Conservation (phyloP, 2,113 vertebrate species). For the Larimichthys crocea region DNA sequence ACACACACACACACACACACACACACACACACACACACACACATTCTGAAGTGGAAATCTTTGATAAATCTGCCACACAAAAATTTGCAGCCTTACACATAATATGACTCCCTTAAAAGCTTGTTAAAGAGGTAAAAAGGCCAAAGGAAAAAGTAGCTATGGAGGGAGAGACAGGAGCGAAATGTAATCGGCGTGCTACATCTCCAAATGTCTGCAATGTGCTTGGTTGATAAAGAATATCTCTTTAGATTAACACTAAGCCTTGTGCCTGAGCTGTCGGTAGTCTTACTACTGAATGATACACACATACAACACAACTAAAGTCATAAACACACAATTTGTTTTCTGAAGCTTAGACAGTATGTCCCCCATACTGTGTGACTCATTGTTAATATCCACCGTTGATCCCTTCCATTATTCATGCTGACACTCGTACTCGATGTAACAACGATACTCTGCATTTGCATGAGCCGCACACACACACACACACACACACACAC, state of each 20-base stretch:
- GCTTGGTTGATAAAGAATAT: constrained; percentile 58
- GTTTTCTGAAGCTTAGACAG: background rate
- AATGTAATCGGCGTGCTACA: constrained; percentile 21
- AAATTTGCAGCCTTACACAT: background rate
- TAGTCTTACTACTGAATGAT: constrained; percentile 19
- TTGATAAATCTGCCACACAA: background rate
- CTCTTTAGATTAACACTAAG: constrained; percentile 55
- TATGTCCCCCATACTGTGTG: background rate
- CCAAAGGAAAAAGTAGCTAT: constrained; percentile 8
- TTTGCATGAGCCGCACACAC: background rate
- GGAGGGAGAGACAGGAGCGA: background rate
- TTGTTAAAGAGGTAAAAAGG: constrained; percentile 28
- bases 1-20: background rate
- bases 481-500: background rate
- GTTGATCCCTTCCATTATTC: constrained; percentile 50
- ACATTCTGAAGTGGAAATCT: background rate
- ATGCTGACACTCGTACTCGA: constrained; percentile 25
- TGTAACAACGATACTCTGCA: constrained; percentile 24
- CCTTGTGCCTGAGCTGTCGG: constrained; percentile 23
- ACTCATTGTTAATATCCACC: constrained; percentile 34
- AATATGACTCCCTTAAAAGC: constrained; percentile 14
- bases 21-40: background rate
- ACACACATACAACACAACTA: constrained; percentile 3
- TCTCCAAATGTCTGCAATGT: constrained; percentile 62
- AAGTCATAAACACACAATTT: constrained; percentile 18